phyloP scores from a whole-genome alignment of 2,113 vertebrate species.

The Micronisus gabar region DNA sequence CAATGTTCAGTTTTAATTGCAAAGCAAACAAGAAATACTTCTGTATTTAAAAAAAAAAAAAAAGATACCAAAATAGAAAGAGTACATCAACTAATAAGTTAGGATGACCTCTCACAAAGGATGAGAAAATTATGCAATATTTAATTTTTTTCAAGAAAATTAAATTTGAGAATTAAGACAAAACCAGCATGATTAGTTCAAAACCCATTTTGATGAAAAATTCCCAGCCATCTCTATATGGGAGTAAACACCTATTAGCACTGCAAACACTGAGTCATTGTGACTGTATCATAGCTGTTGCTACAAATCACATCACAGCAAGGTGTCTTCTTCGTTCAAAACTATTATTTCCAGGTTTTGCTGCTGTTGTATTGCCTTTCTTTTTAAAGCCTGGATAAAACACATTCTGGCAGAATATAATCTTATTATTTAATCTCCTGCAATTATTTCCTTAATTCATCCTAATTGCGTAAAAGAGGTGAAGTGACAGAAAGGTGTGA shows the following conservation, averaged over 20 bases:
- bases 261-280: background rate
- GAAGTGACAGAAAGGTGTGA: background rate
- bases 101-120: background rate
- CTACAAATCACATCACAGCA: background rate
- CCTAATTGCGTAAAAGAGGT: background rate
- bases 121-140: background rate
- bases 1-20: background rate
- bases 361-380: background rate
- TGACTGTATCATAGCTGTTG: background rate
- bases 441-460: background rate
- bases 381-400: background rate
- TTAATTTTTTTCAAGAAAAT: background rate
- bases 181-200: background rate
- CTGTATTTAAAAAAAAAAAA: background rate
- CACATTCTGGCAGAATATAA: background rate
- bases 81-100: background rate
- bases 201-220: background rate
- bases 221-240: background rate
- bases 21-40: background rate
- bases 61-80: background rate
- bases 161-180: background rate
- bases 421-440: background rate
- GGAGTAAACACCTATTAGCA: background rate
- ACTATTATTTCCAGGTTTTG: background rate
- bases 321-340: background rate